These are phyloP conservation scores for Taenioides sp. DNA, from an alignment of 2,797 vertebrate genomes.

Conservation along the genomic window DNA sequence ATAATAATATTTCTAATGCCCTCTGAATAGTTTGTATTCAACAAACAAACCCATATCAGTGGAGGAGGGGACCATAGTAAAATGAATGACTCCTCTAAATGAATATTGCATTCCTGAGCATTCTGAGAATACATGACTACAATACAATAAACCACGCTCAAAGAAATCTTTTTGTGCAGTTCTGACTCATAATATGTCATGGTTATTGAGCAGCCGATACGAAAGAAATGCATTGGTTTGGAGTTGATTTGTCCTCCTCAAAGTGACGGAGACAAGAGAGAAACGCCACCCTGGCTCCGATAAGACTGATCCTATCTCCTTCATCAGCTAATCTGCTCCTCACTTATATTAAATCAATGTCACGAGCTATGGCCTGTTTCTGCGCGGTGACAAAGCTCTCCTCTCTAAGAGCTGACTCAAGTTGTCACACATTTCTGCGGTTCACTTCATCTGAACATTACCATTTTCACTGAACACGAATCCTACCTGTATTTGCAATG, in stretches of 20 bases:
- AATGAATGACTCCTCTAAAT: background rate
- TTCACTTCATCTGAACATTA: slow-evolving; percentile 70
- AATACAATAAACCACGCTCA: slow-evolving; percentile 29
- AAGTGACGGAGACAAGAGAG: slow-evolving; percentile 45
- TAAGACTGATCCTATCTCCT: slow-evolving; percentile 44
- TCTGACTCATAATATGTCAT: slow-evolving; percentile 33
- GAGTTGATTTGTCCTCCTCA: slow-evolving; percentile 35
- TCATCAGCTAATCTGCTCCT: slow-evolving; percentile 60
- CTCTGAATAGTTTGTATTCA: no score
- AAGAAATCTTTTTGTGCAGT: slow-evolving; percentile 25
- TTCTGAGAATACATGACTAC: slow-evolving; percentile 28
- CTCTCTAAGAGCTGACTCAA: slow-evolving; percentile 44
- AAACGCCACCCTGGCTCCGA: slow-evolving; percentile 29
- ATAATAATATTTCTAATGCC: no score
- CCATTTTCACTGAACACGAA: slow-evolving; percentile 57
- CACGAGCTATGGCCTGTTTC: slow-evolving; percentile 27
- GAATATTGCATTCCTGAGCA: background rate
- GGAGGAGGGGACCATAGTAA: background rate
- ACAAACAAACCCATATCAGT: background rate
- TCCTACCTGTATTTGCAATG: slow-evolving; percentile 49
- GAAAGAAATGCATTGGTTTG: slow-evolving; percentile 37
- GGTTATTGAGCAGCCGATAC: slow-evolving; percentile 22
- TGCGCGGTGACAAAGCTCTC: slow-evolving; percentile 30
- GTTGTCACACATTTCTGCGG: slow-evolving; percentile 57
- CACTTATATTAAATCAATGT: slow-evolving; percentile 63